Evolutionary conservation across 2,888 invertebrate species (phyloP), one percentile per base, ranked within the genome.

Genomic region (Acanthococcus lagerstroemiae): DNA sequence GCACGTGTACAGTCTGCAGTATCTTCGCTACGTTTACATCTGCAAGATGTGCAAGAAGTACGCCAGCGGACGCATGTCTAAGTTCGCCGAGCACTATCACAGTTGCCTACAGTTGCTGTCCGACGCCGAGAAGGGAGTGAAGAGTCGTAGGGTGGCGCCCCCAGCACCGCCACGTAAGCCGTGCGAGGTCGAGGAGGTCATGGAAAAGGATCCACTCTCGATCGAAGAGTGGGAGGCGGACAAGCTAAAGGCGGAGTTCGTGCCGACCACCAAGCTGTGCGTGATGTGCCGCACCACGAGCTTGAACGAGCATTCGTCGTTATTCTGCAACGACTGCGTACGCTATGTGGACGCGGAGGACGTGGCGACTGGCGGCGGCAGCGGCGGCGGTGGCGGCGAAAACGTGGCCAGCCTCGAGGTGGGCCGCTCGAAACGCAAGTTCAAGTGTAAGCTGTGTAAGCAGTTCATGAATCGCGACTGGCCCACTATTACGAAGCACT

Each of bases 211-310:
- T 55, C 68, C 68, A 2, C 60, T 68, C 9, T 67, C 65, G 21
- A 26, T 69, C 27, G 68, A 69, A 24, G 68, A 61, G 2, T 67
- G 60, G 46, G 67, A 69, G 58, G 26, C 57, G 7, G 58, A 66
- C 21, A 66, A 66, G 60, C 55, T 66, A 22, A 63, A 63, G 25
- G 25, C 52, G n/a, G 21, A 44, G 24, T 37, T 24, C 25, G 44
- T 54, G 25, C 52, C 54, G n/a, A 63, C 48, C 26, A 44, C 37
- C n/a, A 63, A 63, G 25, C 27, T 50, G 15, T 63, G 63, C 44
- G 54, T 54, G 0, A 54, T 63, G 63, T 63, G 63, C 24, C 63
- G 54, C 17, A 52, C 52, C 15, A 52, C 54, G 15, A 52, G 54
- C 1, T 21, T 63, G 30, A 54, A 30, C 27, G 52, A 50, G n/a